These are phyloP conservation scores for Seira sanloemensis DNA, from an alignment of 2,888 invertebrate genomes.

Conservation along the genomic window DNA sequence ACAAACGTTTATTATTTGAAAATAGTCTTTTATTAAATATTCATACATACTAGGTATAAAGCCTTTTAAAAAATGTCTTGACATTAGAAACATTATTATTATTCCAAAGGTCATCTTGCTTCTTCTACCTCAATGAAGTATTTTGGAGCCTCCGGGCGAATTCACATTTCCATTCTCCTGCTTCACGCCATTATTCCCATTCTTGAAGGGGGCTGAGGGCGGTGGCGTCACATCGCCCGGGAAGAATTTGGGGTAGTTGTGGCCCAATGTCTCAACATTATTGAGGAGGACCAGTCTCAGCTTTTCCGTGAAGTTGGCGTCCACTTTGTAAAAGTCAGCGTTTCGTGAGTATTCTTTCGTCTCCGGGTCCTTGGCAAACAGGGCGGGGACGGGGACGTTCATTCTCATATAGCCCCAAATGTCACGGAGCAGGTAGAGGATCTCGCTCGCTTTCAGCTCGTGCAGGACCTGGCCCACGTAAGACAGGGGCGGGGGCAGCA, in stretches of 20 bases:
- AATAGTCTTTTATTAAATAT: not conserved
- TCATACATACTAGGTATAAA: not conserved
- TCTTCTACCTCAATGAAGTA: not conserved
- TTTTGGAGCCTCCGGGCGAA: not conserved
- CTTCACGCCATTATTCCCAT: slow-evolving; percentile 52
- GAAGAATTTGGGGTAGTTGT: slow-evolving; percentile 87
- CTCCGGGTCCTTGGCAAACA: slow-evolving; percentile 82
- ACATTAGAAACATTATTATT: not conserved
- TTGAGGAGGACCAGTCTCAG: slow-evolving; percentile 87
- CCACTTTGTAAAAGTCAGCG: slow-evolving; percentile 83
- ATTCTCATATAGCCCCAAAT: slow-evolving; percentile 94
- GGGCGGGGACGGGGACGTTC: slow-evolving; percentile 89
- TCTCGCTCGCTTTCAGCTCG: slow-evolving; percentile 84
- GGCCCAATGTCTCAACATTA: slow-evolving; percentile 85
- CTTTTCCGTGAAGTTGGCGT: slow-evolving; percentile 86
- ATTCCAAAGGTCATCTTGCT: not conserved
- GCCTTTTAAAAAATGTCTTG: not conserved
- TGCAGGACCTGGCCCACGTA: slow-evolving; percentile 86
- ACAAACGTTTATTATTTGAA: no score
- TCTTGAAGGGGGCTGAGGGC: slow-evolving; percentile 75
- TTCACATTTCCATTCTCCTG: slow-evolving; percentile 33
- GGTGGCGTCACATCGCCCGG: slow-evolving; percentile 73
- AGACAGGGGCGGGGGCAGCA: slow-evolving; percentile 88
- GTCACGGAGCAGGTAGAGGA: slow-evolving; percentile 86
- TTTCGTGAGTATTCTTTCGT: slow-evolving; percentile 82